phyloP scores from a whole-genome alignment of 2,888 invertebrate species.

The Rhingia rostrata region DNA sequence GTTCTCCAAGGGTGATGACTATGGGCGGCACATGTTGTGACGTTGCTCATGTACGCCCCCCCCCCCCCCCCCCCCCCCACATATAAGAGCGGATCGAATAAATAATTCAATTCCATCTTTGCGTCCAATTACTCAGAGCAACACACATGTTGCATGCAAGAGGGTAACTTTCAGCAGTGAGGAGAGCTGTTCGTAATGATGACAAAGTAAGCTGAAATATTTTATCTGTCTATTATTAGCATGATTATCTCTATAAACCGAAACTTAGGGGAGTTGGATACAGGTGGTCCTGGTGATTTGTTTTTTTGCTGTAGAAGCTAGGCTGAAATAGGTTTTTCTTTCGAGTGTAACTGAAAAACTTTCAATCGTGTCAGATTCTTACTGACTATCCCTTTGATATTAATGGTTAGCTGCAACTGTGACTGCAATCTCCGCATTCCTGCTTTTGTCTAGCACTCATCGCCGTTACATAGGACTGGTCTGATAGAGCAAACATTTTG shows the following conservation, averaged over 20 bases:
- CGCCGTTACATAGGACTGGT: too few species aligned
- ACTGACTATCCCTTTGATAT: too few species aligned
- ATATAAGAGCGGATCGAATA: conserved; percentile 36
- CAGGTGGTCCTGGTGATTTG: too few species aligned
- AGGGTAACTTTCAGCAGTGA: neutral
- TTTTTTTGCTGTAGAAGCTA: too few species aligned
- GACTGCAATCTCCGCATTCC: too few species aligned
- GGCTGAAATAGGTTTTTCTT: too few species aligned
- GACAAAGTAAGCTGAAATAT: neutral
- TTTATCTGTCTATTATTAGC: neutral
- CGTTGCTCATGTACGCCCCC: neutral
- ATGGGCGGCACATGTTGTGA: neutral
- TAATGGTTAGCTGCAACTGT: too few species aligned
- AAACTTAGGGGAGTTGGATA: neutral
- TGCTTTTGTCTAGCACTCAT: too few species aligned
- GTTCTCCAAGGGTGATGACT: conserved; percentile 34
- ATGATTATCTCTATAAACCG: neutral
- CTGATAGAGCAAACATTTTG: too few species aligned
- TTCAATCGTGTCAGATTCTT: too few species aligned
- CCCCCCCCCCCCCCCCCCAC: neutral
- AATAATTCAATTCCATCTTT: conserved; percentile 70
- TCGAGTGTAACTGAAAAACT: too few species aligned
- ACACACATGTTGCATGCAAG: conserved; percentile 59
- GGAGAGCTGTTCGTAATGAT: conserved; percentile 17
- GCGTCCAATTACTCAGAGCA: conserved; percentile 59